Percentiles rank a stretch among this genome's conserved stretches.
Conservation (phyloP, 2,888 invertebrate genomes). For the Meteorus colon region DNA sequence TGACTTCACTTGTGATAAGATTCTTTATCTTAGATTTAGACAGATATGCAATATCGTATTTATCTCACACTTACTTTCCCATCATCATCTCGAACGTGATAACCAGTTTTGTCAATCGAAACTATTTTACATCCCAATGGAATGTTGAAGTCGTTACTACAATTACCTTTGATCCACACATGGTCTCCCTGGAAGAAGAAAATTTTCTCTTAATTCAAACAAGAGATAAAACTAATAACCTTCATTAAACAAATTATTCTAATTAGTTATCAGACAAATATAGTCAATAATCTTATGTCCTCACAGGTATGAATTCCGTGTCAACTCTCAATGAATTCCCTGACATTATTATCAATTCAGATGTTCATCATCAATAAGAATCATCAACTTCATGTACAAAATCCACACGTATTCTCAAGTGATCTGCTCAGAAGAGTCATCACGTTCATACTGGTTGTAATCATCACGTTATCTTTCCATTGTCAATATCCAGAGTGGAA, state of each 20-base stretch:
- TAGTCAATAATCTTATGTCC: not conserved
- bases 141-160: slow-evolving; percentile 85
- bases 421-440: not conserved
- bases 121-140: slow-evolving; percentile 90
- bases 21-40: slow-evolving; percentile 1
- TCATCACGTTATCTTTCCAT: not conserved
- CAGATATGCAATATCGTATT: not conserved
- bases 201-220: not conserved
- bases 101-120: slow-evolving; percentile 83
- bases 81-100: slow-evolving; percentile 89
- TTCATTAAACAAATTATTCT: too few species aligned
- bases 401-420: not conserved
- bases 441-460: not conserved
- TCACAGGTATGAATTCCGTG: not conserved
- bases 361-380: too few species aligned
- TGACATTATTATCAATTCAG: not conserved
- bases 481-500: not conserved
- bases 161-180: slow-evolving; percentile 89
- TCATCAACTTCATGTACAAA: not conserved
- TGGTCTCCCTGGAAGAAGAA: slow-evolving; percentile 81
- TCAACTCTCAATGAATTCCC: not conserved
- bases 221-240: not conserved
- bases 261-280: too few species aligned
- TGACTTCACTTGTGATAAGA: slow-evolving; percentile 19
- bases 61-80: slow-evolving; percentile 78